Percentiles rank a stretch among this genome's conserved stretches.
Evolutionary conservation across 92 coral and sea anemone genomes (phyloP).

Genomic region (Heliopora coerulea): DNA sequence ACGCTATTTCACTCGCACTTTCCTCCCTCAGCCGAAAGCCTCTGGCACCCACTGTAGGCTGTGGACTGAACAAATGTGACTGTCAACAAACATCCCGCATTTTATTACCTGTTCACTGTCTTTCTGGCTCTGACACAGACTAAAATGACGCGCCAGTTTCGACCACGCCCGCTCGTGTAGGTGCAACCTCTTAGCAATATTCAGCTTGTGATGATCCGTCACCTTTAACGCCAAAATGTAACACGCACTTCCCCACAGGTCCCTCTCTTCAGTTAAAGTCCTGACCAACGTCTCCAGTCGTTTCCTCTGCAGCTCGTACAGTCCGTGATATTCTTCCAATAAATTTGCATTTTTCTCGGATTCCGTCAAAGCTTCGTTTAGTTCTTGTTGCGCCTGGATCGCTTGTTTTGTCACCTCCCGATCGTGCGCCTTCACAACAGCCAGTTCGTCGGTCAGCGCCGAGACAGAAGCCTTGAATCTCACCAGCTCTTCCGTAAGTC

Average conservation of each 20-base stretch:
- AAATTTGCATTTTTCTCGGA: slow-evolving; percentile 94
- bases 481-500: slow-evolving; percentile 91
- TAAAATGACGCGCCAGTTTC: slow-evolving; percentile 88
- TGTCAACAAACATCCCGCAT: neutral
- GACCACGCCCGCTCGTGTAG: slow-evolving; percentile 98
- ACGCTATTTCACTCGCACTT: no score
- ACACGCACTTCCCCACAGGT: slow-evolving; percentile 95
- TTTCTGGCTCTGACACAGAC: slow-evolving; percentile 77
- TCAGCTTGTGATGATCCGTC: slow-evolving; percentile 82
- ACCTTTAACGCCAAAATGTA: slow-evolving; percentile 91
- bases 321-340: slow-evolving; percentile 85
- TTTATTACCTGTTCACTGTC: slow-evolving; percentile 80
- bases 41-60: no score
- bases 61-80: no score
- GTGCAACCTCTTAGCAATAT: slow-evolving; percentile 88
- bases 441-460: slow-evolving; percentile 83
- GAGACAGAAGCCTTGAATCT: slow-evolving; percentile 92
- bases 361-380: slow-evolving; percentile 78
- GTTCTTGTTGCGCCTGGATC: slow-evolving; percentile 52
- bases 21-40: no score
- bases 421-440: slow-evolving; percentile 89
- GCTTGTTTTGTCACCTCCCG: slow-evolving; percentile 96
- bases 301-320: slow-evolving; percentile 92
- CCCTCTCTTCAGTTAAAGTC: slow-evolving; percentile 89
- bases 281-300: slow-evolving; percentile 81